Evolutionary conservation across 1,140 invertebrate genomes (phyloP), one percentile per base, ranked within the genome.

Genomic region (Drosophila kikkawai): DNA sequence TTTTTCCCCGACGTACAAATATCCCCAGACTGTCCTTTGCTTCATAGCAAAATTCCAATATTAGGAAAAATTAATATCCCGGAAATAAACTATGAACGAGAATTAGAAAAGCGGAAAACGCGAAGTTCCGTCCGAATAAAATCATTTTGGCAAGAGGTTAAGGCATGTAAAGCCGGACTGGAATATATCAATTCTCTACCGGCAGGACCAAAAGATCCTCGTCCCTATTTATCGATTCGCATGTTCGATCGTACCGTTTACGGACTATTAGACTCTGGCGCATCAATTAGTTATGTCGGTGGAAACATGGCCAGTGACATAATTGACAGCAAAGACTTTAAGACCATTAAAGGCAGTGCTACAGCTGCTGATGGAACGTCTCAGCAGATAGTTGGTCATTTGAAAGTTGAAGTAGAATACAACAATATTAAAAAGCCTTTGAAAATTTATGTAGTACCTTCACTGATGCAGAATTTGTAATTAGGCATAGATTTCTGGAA

Each of bases 71-170:
- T 42, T 42, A 42, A 42, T 42, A 42, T 42, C 41, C 41, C 41
- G 41, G 15, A 42, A 42, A 15, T 42, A 42, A 42, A n/a, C n/a
- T n/a, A 42, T n/a, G 15, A 42, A 42, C 41, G 7, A 42, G 41
- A 42, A 8, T 42, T 42, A 42, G 41, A 42, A 42, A 42, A 42
- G 15, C 41, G 41, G 13, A 42, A 42, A 42, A 42, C 41, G 41
- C 15, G 41, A 42, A 42, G n/a, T 42, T 42, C 41, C 41, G 41
- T 42, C 41, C 41, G 41, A 42, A 42, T 42, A n/a, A 42, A 42
- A 42, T 42, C 15, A 42, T 42, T 42, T 42, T 42, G 15, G 15
- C 15, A 42, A n/a, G 41, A 42, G 41, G 41, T 42, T 1, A 42
- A n/a, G 12, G n/a, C 41, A 15, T 42, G 41, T 42, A 42, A 42